Evolutionary conservation across 1,140 invertebrate species (phyloP).

Genomic region (Euglossa dilemma): DNA sequence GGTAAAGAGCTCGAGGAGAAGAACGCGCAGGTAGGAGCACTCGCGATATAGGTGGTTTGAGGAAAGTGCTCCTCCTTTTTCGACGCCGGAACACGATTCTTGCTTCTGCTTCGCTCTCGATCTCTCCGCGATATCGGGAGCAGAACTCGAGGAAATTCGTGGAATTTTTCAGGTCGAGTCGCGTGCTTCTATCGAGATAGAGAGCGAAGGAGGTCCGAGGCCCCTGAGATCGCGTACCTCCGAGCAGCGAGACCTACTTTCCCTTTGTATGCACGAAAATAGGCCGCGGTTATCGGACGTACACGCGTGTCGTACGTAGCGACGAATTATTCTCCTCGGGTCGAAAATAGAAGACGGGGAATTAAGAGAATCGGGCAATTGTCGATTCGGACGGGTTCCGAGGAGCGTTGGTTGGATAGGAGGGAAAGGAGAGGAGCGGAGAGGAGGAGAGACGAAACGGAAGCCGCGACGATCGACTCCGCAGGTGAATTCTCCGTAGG

Average conservation of each 20-base stretch:
- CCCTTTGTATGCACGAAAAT: neutral
- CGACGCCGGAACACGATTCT: neutral
- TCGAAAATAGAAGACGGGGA: no score
- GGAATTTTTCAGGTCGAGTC: neutral
- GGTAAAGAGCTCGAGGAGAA: neutral
- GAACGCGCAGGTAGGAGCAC: neutral
- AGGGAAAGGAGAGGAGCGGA: slow-evolving; percentile 16
- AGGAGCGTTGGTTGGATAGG: no score
- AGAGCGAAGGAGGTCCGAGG: no score
- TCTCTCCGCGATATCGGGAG: neutral
- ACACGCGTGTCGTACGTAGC: neutral
- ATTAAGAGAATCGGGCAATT: no score
- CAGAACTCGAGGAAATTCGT: neutral
- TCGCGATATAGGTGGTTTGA: neutral
- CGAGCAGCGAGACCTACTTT: neutral
- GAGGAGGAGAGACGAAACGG: slow-evolving; percentile 19
- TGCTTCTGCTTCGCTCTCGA: neutral
- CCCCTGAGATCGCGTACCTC: no score
- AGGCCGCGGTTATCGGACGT: neutral
- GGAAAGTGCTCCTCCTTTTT: neutral
- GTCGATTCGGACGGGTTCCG: no score
- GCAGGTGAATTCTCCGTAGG: slow-evolving; percentile 42
- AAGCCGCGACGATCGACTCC: slow-evolving; percentile 38
- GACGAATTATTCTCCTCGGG: neutral
- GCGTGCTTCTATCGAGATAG: neutral